Base-by-base conservation (phyloP, 2,888 invertebrate genomes). In the Orthosia incerta region DNA sequence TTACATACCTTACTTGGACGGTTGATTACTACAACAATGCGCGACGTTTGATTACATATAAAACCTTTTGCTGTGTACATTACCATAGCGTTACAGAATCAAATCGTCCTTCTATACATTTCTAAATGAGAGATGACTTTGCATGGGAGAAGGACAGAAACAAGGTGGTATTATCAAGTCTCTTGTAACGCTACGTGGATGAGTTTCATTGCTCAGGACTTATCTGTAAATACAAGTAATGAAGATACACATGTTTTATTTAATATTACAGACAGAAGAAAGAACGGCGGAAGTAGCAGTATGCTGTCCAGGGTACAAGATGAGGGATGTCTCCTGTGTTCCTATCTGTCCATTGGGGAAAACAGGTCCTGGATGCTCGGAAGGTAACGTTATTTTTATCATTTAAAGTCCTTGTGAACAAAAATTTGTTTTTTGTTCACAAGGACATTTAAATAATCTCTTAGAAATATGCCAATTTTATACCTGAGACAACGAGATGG, bases 251-350 rank as follows among this genome's bases (percentile, higher is more conserved):
- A 39, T 60, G 1, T 16, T 53, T 18, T 77, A 39, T 53, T 18
- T 77, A 39, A 74, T 73, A 65, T 95, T 96, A 39, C 93, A 98
- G 98, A 97, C 97, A 72, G 97, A 97, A 87, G 97, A 97, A 87
- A 97, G 97, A 83, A 97, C 96, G 12, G 97, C 97, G 65, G 97
- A 97, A 48, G 97, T 98, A 39, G 97, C 97, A 45, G 97, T 97
- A 57, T 98, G 98, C 93, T 98, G 98, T 89, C 97, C 97, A 71
- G 98, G 98, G 50, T 98, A 97, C 91, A 96, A 96, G 76, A 97
- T 97, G 91, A 97, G 96, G 71, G 96, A 97, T 84, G 97, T 97
- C 15, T 94, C 95, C 20, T 98, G 98, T 87, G 93, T 97, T 9
- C 96, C 97, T 74, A 95, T 96, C 26, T 98, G 98, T 89, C 93